Evolutionary conservation across 2,888 invertebrate genomes (phyloP).

Genomic region (Molorchus minor): DNA sequence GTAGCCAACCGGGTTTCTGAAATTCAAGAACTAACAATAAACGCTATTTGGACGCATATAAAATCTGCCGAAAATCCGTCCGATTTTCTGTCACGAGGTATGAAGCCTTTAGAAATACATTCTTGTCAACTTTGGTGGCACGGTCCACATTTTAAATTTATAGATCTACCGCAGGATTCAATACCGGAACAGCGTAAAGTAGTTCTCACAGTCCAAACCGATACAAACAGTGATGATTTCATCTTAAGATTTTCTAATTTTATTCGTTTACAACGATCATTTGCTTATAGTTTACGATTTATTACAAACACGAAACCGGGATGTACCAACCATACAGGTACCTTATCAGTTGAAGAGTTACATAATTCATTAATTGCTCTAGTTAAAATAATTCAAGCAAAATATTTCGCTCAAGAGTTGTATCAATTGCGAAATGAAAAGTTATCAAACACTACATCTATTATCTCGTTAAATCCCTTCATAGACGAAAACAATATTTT

Average conservation of each 20-base stretch:
- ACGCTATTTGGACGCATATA: constrained; percentile 25
- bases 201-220: too few species aligned
- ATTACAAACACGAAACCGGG: not conserved
- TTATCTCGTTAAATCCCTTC: not conserved
- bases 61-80: constrained; percentile 19
- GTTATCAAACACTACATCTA: not conserved
- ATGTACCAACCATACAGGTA: not conserved
- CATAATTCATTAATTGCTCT: not conserved
- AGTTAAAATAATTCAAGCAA: not conserved
- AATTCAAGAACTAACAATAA: constrained; percentile 24
- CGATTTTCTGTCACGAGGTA: not conserved
- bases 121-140: too few species aligned
- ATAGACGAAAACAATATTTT: not conserved
- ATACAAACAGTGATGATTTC: not conserved
- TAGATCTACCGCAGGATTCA: too few species aligned
- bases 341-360: not conserved
- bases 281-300: not conserved
- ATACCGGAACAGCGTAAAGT: too few species aligned
- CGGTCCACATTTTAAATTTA: too few species aligned
- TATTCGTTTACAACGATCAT: not conserved
- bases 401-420: not conserved
- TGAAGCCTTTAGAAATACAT: not conserved
- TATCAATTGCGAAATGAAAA: not conserved
- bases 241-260: not conserved
- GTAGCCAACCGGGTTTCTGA: constrained; percentile 31